Evolutionary conservation across 2,888 invertebrate species (phyloP).

Genomic region (Phlogophora meticulosa): DNA sequence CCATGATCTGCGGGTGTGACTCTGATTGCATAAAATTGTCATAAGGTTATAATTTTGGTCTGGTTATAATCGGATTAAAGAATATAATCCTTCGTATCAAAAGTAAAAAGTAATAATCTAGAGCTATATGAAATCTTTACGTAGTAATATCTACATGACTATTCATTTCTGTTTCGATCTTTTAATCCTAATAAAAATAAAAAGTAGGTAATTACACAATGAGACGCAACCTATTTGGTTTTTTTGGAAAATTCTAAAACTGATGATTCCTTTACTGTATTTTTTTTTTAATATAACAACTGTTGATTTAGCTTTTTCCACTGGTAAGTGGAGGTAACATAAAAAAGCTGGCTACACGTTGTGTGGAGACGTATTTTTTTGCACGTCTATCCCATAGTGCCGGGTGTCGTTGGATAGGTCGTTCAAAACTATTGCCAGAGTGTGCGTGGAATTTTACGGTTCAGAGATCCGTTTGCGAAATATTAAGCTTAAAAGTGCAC

Average conservation of each 20-base stretch:
- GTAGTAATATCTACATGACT: neutral
- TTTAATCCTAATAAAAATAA: neutral
- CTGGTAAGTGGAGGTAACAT: too few species aligned
- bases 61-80: slow-evolving; percentile 17
- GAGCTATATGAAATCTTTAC: slow-evolving; percentile 2
- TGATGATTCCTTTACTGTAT: neutral
- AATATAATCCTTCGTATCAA: slow-evolving; percentile 16
- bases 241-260: neutral
- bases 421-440: too few species aligned
- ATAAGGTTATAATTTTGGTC: neutral
- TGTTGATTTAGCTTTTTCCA: too few species aligned
- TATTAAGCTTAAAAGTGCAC: too few species aligned
- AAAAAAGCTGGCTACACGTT: too few species aligned
- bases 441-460: too few species aligned
- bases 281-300: neutral
- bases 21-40: neutral
- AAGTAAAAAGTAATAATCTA: slow-evolving; percentile 10
- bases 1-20: too few species aligned
- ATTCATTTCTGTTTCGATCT: neutral
- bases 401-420: too few species aligned
- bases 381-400: too few species aligned
- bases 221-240: neutral
- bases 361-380: too few species aligned
- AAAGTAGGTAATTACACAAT: slow-evolving; percentile 1
- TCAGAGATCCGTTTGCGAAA: too few species aligned